phyloP scores from a whole-genome alignment of 2,888 invertebrate genomes.

The Agrotis clavis region DNA sequence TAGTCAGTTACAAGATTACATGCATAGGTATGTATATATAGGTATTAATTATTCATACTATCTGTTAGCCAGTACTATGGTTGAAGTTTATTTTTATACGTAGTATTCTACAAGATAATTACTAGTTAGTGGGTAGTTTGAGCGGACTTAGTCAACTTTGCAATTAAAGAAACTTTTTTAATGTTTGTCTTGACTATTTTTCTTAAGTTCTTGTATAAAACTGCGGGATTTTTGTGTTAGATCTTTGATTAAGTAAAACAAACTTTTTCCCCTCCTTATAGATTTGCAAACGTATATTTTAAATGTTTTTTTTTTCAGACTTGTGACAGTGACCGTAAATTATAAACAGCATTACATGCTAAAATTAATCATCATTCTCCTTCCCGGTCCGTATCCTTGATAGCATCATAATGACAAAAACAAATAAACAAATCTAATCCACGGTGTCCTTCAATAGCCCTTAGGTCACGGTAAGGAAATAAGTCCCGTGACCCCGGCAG shows the following conservation, averaged over 20 bases:
- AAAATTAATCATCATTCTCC: no score
- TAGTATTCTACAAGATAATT: slow-evolving; percentile 61
- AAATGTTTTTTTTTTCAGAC: no score
- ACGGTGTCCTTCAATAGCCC: no score
- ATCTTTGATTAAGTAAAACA: not conserved
- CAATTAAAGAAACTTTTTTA: slow-evolving; percentile 51
- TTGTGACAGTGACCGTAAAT: no score
- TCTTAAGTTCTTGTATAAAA: not conserved
- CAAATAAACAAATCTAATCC: no score
- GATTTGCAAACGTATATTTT: no score
- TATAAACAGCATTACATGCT: no score
- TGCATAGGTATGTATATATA: not conserved
- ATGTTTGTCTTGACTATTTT: slow-evolving; percentile 26
- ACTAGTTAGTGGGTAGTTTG: slow-evolving; percentile 32
- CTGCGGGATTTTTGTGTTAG: not conserved
- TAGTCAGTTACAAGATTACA: not conserved
- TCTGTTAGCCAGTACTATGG: not conserved
- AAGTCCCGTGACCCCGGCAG: no score
- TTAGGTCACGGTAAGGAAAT: no score
- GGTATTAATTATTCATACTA: slow-evolving; percentile 21
- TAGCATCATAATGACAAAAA: no score
- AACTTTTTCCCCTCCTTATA: no score
- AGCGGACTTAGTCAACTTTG: slow-evolving; percentile 49
- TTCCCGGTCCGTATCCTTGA: no score
- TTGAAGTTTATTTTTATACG: slow-evolving; percentile 51